Evolutionary conservation across 2,113 vertebrate species (phyloP), one percentile per base, ranked within the genome.

Genomic region (Spea multiplicata): DNA sequence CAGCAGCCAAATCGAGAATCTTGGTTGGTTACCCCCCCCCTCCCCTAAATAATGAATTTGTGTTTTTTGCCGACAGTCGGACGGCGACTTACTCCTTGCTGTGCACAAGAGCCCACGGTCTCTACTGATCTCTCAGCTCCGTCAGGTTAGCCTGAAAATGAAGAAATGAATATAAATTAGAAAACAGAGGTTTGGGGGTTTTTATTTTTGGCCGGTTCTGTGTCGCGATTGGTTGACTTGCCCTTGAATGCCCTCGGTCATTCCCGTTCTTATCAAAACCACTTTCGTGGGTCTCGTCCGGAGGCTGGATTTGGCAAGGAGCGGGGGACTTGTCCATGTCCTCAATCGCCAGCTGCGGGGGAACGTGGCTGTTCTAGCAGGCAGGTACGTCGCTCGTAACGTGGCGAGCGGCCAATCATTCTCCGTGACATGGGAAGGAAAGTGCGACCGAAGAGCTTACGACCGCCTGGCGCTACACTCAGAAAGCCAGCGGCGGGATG

Each of bases 151-250:
- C 14, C 75, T 70, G 46, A 70, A 70, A 16, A 12, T 16, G 52
- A 49, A 52, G 44, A 50, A 49, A 44, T 12, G 3, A 67, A 64
- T 44, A 12, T 55, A 50, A 72, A 46, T 67, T 48, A 3, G 8
- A 71, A 70, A 16, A 6, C 13, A 14, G 53, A 62, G 66, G 30
- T 30, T 30, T 30, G 75, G 75, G n/a, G n/a, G n/a, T n/a, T n/a
- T n/a, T n/a, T 62, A 55, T 49, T 61, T 77, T 68, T 57, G 59
- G 68, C 65, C 74, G 57, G 74, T 76, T 76, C 59, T 47, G 8
- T 75, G 8, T 30, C 64, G 45, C 30, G 30, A 1, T 30, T 30
- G 30, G 30, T 30, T 30, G 30, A 30, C 30, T 30, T 30, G 30
- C 2, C 30, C 30, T 30, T 64, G n/a, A 64, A 64, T 64, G 61